These are phyloP conservation scores for Cassiopea xamachana DNA, from an alignment of 30 jellyfish, hydroid and myxozoan genomes.

Conservation along the genomic window DNA sequence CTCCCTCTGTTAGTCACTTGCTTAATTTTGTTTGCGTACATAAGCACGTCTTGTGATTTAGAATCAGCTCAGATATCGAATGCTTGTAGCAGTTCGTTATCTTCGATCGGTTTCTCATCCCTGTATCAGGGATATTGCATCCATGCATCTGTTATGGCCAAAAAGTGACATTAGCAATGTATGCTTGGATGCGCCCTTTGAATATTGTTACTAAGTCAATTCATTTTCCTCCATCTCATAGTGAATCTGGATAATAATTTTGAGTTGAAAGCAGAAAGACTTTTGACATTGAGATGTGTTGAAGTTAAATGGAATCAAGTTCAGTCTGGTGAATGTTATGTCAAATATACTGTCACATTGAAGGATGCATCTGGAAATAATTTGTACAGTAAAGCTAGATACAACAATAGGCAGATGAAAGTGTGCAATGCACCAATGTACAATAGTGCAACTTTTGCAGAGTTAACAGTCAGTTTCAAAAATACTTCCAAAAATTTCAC, in stretches of 20 bases:
- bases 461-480: neutral
- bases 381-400: constrained; percentile 2
- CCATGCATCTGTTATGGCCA: too few relatives aligned
- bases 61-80: too few relatives aligned
- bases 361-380: constrained; percentile 13
- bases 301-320: constrained; percentile 16
- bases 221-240: neutral
- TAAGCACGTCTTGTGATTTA: too few relatives aligned
- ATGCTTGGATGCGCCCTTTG: too few relatives aligned
- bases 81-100: too few relatives aligned
- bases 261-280: neutral
- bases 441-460: neutral
- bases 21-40: too few relatives aligned
- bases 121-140: too few relatives aligned
- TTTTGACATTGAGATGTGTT: neutral
- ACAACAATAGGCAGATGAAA: neutral
- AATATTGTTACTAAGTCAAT: too few relatives aligned
- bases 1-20: too few relatives aligned
- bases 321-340: constrained; percentile 1
- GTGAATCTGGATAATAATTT: neutral
- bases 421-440: neutral
- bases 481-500: neutral
- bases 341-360: constrained; percentile 1
- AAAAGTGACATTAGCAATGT: too few relatives aligned
- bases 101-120: too few relatives aligned